A percentile compares a stretch with the other conserved stretches of the same genome.
Evolutionary conservation across 2,888 invertebrate genomes (phyloP).

Genomic region (Eristalis intricaria): DNA sequence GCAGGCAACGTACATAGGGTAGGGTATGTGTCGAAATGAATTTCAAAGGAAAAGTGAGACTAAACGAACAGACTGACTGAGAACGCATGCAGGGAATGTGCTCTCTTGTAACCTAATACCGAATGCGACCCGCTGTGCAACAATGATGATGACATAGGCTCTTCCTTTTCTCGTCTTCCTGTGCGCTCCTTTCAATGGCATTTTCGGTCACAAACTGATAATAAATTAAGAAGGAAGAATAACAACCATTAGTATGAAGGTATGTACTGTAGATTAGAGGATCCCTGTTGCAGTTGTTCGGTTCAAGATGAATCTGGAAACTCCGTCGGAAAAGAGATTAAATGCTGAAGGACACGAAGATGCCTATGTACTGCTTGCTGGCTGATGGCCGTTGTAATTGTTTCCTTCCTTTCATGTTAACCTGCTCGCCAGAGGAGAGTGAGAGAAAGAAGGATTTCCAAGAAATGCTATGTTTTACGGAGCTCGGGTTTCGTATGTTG

Average conservation of each 20-base stretch:
- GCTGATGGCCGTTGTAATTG: conserved; percentile 25
- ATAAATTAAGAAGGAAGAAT: conserved; percentile 39
- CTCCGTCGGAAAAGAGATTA: conserved; percentile 43
- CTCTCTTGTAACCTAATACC: conserved; percentile 62
- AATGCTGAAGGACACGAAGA: conserved; percentile 58
- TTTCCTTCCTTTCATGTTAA: conserved; percentile 17
- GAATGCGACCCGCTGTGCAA: conserved; percentile 64
- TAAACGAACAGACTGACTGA: not conserved
- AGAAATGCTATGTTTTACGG: conserved; percentile 33
- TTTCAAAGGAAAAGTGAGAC: not conserved
- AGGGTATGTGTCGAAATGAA: not conserved
- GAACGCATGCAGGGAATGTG: conserved; percentile 37
- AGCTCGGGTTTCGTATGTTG: conserved; percentile 36
- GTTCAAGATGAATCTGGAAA: conserved; percentile 3
- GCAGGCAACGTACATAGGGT: not conserved
- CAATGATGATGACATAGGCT: conserved; percentile 58
- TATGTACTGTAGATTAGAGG: not conserved
- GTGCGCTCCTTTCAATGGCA: conserved; percentile 22
- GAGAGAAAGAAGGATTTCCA: conserved; percentile 35
- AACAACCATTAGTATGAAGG: conserved; percentile 47
- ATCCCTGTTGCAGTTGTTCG: conserved; percentile 4
- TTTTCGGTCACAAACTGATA: conserved; percentile 51
- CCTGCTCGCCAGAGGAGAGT: conserved; percentile 1
- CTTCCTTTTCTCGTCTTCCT: conserved; percentile 11
- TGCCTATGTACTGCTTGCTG: conserved; percentile 33